These are phyloP conservation scores for Eucera pruinosa DNA, from an alignment of 2,888 invertebrate species.

Conservation along the genomic window DNA sequence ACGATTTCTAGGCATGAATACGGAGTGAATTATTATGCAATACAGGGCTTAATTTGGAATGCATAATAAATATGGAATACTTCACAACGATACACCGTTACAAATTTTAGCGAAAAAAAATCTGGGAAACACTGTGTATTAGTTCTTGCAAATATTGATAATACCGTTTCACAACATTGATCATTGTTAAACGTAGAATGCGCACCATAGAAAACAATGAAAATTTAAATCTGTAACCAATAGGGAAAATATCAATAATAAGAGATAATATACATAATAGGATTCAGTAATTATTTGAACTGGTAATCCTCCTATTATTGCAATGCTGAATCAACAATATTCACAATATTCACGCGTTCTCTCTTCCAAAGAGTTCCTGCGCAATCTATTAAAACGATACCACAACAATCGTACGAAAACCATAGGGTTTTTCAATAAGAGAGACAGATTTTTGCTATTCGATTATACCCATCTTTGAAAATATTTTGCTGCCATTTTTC, in stretches of 20 bases:
- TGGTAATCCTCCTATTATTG: neutral
- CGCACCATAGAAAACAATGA: neutral
- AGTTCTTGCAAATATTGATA: slow-evolving; percentile 11
- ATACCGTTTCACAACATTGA: neutral
- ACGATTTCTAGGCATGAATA: too few species aligned
- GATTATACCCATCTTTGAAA: too few species aligned
- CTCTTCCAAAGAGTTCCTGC: too few species aligned
- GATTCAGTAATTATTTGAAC: neutral
- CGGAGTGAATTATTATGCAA: too few species aligned
- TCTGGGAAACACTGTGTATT: neutral
- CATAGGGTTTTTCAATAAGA: too few species aligned
- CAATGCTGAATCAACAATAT: neutral
- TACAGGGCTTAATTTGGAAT: slow-evolving; percentile 20
- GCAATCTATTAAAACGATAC: neutral
- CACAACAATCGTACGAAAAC: neutral
- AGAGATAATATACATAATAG: neutral
- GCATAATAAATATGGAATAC: neutral
- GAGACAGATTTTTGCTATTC: too few species aligned
- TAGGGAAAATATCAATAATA: neutral
- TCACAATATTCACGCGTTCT: too few species aligned
- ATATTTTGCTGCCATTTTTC: too few species aligned
- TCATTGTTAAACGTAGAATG: neutral
- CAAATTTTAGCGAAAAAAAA: too few species aligned
- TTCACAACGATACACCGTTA: neutral
- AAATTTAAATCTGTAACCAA: slow-evolving; percentile 5